Conservation (phyloP, 2,113 vertebrate species). For the Strix uralensis region DNA sequence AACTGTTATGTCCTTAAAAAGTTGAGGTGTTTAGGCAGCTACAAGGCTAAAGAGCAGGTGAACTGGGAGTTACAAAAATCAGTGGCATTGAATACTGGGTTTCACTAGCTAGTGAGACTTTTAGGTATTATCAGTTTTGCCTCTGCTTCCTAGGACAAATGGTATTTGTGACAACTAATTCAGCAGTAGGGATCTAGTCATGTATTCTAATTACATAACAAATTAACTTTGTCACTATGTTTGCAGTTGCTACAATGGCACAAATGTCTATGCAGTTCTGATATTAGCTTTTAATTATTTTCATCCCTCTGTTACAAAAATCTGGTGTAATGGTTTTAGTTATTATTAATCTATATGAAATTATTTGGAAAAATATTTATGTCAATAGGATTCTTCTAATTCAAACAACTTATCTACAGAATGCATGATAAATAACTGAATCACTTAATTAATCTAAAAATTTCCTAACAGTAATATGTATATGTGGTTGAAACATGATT, state of each 20-base stretch:
- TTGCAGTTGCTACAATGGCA: neutral
- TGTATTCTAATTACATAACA: neutral
- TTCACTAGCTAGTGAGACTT: neutral
- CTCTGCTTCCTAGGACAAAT: neutral
- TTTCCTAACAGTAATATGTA: neutral
- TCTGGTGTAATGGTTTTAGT: neutral
- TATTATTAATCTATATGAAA: neutral
- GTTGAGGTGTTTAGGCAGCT: neutral
- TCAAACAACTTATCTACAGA: neutral
- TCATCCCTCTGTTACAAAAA: neutral
- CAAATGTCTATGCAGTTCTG: neutral
- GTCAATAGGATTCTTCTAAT: neutral
- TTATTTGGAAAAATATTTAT: neutral
- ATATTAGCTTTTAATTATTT: neutral
- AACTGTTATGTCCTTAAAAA: neutral
- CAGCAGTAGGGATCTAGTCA: neutral
- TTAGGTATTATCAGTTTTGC: neutral
- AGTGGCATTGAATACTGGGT: neutral
- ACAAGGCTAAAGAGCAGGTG: neutral
- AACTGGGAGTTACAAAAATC: neutral
- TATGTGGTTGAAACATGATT: neutral
- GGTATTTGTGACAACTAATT: neutral
- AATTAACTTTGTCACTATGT: neutral
- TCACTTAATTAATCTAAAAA: neutral
- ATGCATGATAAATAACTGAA: neutral